phyloP scores from a whole-genome alignment of 2,797 vertebrate genomes.

The Pachyuromys duprasi region DNA sequence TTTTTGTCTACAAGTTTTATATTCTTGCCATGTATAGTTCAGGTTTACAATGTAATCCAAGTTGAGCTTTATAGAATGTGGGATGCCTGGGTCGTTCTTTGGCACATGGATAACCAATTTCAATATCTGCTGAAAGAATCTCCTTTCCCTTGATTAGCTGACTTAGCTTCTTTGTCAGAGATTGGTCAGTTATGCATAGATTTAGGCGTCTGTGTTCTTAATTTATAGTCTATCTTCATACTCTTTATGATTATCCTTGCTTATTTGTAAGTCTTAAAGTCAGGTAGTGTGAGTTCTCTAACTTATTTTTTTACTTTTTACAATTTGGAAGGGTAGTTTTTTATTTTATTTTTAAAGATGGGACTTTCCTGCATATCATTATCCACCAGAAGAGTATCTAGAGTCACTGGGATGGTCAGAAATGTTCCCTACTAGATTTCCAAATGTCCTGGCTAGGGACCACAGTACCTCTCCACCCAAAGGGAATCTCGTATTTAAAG shows the following conservation, averaged over 20 bases:
- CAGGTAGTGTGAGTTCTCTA: background rate
- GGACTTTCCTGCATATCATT: background rate
- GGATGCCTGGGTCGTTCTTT: background rate
- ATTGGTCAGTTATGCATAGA: background rate
- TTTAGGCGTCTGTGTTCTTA: background rate
- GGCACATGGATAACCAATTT: background rate
- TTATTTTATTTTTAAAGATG: background rate
- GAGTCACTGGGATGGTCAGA: background rate
- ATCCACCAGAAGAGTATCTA: background rate
- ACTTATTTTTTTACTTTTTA: background rate
- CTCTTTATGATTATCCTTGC: background rate
- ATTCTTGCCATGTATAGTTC: background rate
- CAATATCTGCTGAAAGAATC: background rate
- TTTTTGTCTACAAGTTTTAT: background rate
- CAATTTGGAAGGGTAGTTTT: background rate
- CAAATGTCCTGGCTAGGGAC: background rate
- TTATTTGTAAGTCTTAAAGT: background rate
- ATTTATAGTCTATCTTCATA: background rate
- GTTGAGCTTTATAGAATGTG: background rate
- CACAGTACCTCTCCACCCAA: background rate
- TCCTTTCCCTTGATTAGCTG: background rate
- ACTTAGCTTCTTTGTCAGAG: constrained; percentile 5
- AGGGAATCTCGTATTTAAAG: constrained; percentile 11
- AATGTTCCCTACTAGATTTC: background rate
- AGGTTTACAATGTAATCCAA: background rate